Conservation (phyloP, 2,888 invertebrate species). For the Neoscelio sp. region DNA sequence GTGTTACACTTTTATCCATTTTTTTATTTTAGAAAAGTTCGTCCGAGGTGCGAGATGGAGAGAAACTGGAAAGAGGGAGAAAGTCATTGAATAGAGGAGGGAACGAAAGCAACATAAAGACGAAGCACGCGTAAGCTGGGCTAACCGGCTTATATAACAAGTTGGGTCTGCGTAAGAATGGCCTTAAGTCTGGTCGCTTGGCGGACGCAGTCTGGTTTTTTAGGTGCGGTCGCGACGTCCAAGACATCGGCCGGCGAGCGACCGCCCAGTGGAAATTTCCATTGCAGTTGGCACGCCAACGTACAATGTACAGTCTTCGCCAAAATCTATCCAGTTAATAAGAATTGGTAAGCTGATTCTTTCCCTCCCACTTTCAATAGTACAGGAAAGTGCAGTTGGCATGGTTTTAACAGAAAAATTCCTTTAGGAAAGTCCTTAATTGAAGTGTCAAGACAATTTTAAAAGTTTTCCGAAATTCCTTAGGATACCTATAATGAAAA, state of each 20-base stretch:
- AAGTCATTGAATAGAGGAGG: conserved; percentile 56
- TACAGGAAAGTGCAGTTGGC: conserved; percentile 5
- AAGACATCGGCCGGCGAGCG: conserved; percentile 73
- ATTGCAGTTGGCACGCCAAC: conserved; percentile 80
- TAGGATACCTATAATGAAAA: too few species aligned
- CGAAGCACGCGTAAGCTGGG: conserved; percentile 60
- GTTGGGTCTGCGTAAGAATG: conserved; percentile 66
- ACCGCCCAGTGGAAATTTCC: conserved; percentile 80
- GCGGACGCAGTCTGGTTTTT: conserved; percentile 74
- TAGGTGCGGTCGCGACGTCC: conserved; percentile 74
- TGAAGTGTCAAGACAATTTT: too few species aligned
- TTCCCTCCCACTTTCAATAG: conserved; percentile 7
- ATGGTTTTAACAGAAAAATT: conserved; percentile 7
- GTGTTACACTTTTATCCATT: not conserved
- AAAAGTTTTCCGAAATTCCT: too few species aligned
- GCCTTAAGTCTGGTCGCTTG: conserved; percentile 68
- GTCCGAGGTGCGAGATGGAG: conserved; percentile 20
- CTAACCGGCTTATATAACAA: conserved; percentile 66
- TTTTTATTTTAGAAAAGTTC: conserved; percentile 10
- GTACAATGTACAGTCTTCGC: conserved; percentile 77
- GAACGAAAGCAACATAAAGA: conserved; percentile 63
- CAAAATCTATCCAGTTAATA: conserved; percentile 69
- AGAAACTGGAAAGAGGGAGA: conserved; percentile 52
- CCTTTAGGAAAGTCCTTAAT: conserved; percentile 6
- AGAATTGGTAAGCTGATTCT: conserved; percentile 10